These are phyloP conservation scores for Arremon brunneinucha DNA, from an alignment of 2,797 vertebrate genomes.

Conservation along the genomic window DNA sequence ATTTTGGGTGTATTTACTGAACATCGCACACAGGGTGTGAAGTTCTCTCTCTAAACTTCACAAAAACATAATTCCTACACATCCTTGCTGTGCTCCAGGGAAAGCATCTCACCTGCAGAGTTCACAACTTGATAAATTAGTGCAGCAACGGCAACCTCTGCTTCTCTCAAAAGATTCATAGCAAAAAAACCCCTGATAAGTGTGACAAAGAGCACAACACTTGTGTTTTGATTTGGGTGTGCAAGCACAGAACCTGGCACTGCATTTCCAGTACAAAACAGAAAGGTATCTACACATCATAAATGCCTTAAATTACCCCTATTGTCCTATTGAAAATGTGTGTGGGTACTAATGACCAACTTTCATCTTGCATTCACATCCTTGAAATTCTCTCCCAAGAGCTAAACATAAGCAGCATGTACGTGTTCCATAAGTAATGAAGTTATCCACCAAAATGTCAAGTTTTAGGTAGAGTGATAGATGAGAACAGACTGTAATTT, in stretches of 20 bases:
- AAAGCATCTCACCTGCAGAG: neutral
- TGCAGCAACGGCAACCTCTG: neutral
- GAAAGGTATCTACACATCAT: neutral
- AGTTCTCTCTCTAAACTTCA: neutral
- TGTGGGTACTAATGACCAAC: neutral
- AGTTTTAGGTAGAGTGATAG: neutral
- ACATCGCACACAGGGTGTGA: neutral
- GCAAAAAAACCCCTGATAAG: neutral
- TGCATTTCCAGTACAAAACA: neutral
- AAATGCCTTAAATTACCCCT: neutral
- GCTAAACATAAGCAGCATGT: neutral
- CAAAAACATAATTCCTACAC: neutral
- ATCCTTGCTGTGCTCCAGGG: neutral
- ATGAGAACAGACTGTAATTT: neutral
- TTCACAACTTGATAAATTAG: neutral
- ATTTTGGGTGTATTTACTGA: neutral
- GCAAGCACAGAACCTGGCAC: neutral
- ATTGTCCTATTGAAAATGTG: neutral
- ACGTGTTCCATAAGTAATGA: neutral
- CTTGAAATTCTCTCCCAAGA: neutral
- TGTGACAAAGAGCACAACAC: neutral
- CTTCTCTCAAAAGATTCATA: neutral
- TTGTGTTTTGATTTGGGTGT: neutral
- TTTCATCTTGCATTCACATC: neutral
- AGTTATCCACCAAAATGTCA: neutral